These are phyloP conservation scores for Bugulina stolonifera DNA, from an alignment of 2,888 invertebrate species.

Conservation along the genomic window DNA sequence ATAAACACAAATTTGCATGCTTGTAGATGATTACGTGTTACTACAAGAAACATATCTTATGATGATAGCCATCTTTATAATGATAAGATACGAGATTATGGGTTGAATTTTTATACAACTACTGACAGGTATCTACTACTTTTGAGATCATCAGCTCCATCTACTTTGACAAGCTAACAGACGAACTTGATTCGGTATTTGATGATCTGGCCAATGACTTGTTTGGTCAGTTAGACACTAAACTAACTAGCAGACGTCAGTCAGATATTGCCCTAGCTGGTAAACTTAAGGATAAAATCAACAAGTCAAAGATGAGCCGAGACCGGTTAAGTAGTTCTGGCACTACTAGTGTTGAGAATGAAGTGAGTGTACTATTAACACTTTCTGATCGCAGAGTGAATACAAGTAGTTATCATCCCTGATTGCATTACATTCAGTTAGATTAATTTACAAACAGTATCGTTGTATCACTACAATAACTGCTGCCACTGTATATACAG, in stretches of 20 bases:
- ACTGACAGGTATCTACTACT: neutral
- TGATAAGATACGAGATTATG: no score
- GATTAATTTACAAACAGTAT: no score
- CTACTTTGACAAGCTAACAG: constrained; percentile 16
- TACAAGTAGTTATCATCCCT: no score
- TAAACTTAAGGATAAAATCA: constrained; percentile 15
- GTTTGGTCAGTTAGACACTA: neutral
- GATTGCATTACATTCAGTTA: no score
- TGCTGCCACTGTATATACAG: no score
- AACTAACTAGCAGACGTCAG: neutral
- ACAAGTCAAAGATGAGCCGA: neutral
- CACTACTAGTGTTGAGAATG: neutral
- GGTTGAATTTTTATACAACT: neutral
- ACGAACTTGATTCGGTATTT: constrained; percentile 6
- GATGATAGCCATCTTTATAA: no score
- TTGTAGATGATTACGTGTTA: no score
- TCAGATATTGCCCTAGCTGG: constrained; percentile 16
- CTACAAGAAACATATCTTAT: no score
- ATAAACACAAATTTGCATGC: no score
- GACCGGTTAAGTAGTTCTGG: neutral
- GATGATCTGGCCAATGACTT: constrained; percentile 18
- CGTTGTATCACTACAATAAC: no score
- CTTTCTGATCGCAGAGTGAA: no score
- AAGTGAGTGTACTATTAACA: no score
- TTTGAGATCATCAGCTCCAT: constrained; percentile 20